Percentiles rank a stretch among this genome's conserved stretches.
phyloP scores from a whole-genome alignment of 2,113 vertebrate genomes.

The Scalopus aquaticus region DNA sequence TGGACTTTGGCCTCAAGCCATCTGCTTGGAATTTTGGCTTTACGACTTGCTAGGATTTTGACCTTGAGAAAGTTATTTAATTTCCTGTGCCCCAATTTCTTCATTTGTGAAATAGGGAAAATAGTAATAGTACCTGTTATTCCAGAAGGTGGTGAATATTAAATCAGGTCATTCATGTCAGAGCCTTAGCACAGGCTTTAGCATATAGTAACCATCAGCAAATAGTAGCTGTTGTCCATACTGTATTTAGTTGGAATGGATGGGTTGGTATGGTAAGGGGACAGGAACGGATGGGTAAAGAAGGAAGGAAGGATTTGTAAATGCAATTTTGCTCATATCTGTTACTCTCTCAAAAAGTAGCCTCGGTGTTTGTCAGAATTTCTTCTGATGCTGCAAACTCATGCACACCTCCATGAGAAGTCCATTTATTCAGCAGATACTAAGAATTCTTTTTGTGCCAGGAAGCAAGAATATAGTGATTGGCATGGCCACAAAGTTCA shows the following conservation, averaged over 20 bases:
- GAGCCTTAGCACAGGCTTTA: not conserved
- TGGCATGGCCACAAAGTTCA: not conserved
- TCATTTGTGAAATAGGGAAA: slow-evolving; percentile 4
- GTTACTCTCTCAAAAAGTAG: not conserved
- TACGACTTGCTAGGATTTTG: not conserved
- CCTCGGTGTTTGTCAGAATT: not conserved
- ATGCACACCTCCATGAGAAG: not conserved
- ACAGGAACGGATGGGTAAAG: not conserved
- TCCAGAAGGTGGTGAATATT: not conserved
- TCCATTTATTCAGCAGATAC: not conserved
- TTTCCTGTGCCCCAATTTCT: not conserved
- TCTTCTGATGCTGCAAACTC: not conserved
- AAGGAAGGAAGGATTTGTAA: not conserved
- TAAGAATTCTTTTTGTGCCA: not conserved
- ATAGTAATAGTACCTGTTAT: not conserved
- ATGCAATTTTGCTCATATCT: too few species aligned
- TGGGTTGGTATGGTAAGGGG: not conserved
- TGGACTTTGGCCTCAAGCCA: not conserved
- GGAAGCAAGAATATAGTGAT: not conserved
- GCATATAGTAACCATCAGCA: not conserved
- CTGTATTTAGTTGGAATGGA: not conserved
- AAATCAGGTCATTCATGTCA: not conserved
- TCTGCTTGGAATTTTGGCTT: not conserved
- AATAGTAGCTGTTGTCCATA: not conserved
- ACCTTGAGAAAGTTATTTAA: not conserved